These are phyloP conservation scores for Meleagris gallopavo DNA, from an alignment of 2,113 vertebrate species.

Conservation along the genomic window DNA sequence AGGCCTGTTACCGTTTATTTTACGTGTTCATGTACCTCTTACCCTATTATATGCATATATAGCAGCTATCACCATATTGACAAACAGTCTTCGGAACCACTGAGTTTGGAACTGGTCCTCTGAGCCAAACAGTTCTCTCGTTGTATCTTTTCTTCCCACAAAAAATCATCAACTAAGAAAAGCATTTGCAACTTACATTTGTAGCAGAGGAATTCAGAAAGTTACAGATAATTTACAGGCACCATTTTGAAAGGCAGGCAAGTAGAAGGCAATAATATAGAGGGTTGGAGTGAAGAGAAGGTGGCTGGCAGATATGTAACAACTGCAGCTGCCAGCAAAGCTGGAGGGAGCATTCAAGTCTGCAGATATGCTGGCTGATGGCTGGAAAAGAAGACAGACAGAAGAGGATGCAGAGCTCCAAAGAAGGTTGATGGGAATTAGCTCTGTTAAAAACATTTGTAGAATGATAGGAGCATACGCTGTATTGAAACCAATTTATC, in stretches of 20 bases:
- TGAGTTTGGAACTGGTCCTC: background rate
- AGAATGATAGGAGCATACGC: background rate
- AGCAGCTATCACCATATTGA: background rate
- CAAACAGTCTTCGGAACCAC: background rate
- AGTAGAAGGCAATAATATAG: background rate
- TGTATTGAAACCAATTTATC: conserved; percentile 26
- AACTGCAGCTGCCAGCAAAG: background rate
- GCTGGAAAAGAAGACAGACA: background rate
- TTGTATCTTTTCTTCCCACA: background rate
- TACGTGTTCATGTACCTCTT: background rate
- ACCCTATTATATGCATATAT: background rate
- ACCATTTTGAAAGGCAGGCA: background rate
- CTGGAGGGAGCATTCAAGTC: background rate
- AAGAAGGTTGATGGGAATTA: background rate
- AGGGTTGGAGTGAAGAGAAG: background rate
- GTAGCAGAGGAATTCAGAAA: background rate
- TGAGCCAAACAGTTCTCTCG: background rate
- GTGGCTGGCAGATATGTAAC: background rate
- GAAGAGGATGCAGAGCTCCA: background rate
- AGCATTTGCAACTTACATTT: background rate
- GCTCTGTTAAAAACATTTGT: conserved; percentile 17
- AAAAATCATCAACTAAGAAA: background rate
- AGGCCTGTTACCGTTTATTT: background rate
- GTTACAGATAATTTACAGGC: background rate
- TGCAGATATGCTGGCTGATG: background rate